These are phyloP conservation scores for Anarrhichthys ocellatus DNA, from an alignment of 2,113 vertebrate species.

Conservation along the genomic window DNA sequence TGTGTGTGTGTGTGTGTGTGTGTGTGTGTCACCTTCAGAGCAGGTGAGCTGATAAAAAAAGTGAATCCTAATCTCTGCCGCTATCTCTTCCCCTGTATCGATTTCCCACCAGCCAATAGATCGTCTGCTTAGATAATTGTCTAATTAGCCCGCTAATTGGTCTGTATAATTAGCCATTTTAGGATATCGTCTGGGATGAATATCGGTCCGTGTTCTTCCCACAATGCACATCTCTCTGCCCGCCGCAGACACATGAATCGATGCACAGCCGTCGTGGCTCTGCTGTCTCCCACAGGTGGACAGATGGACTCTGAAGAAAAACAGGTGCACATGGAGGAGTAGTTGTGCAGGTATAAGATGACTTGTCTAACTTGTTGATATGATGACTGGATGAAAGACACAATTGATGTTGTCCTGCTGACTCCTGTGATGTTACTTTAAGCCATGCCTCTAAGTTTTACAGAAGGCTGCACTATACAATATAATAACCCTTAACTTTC, in stretches of 20 bases:
- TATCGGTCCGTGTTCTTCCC: constrained; percentile 76
- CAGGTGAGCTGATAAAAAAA: constrained; percentile 59
- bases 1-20: too few relatives aligned
- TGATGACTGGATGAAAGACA: not conserved
- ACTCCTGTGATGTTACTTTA: too few relatives aligned
- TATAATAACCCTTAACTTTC: not conserved
- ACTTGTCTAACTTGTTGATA: not conserved
- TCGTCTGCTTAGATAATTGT: constrained; percentile 84
- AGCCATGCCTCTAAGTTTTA: not conserved
- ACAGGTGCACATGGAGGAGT: not conserved
- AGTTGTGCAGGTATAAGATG: not conserved
- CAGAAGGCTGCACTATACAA: not conserved
- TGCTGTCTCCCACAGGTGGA: constrained; percentile 43
- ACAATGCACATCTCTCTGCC: constrained; percentile 62
- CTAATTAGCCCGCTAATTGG: constrained; percentile 84
- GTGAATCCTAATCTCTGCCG: constrained; percentile 65
- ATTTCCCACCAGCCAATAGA: constrained; percentile 77
- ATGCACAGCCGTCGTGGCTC: constrained; percentile 54
- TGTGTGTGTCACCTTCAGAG: constrained; percentile 10
- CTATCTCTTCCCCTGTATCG: constrained; percentile 65
- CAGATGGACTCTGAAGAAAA: constrained; percentile 14
- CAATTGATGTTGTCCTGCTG: too few relatives aligned
- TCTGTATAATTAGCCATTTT: constrained; percentile 86
- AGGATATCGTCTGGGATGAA: constrained; percentile 83
- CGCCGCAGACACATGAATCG: constrained; percentile 66